Evolutionary conservation across 1,140 invertebrate genomes (phyloP).

Genomic region (Steinernema feltiae): DNA sequence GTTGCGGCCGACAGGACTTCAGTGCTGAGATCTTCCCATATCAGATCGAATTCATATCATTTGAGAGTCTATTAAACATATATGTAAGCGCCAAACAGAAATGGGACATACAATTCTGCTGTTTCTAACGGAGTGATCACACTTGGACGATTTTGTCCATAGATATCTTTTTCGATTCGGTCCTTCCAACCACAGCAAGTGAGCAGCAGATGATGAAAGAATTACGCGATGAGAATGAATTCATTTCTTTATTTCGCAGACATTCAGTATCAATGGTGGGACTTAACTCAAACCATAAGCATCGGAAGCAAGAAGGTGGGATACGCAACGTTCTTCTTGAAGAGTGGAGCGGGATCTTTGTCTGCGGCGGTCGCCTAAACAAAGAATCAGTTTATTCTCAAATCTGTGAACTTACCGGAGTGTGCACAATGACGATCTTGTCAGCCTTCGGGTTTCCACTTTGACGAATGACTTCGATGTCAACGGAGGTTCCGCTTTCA

Average conservation of each 20-base stretch:
- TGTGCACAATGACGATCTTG: slow-evolving; percentile 35
- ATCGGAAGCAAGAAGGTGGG: slow-evolving; percentile 15
- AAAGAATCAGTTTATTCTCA: not conserved
- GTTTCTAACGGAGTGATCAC: too few relatives aligned
- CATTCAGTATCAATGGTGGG: too few relatives aligned
- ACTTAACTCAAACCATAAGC: not conserved
- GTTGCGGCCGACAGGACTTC: slow-evolving; percentile 7
- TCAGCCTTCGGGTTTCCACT: slow-evolving; percentile 20
- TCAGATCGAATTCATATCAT: not conserved
- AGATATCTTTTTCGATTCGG: too few relatives aligned
- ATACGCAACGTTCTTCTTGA: slow-evolving; percentile 31
- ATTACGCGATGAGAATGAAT: too few relatives aligned
- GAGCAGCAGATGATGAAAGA: too few relatives aligned
- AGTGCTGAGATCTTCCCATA: not conserved
- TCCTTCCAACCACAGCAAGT: too few relatives aligned
- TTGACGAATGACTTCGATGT: slow-evolving; percentile 26
- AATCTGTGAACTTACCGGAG: slow-evolving; percentile 9
- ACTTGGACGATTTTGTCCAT: too few relatives aligned
- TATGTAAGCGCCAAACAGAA: too few relatives aligned
- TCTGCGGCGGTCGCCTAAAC: slow-evolving; percentile 27
- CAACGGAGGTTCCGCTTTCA: not conserved
- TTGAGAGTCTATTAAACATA: not conserved
- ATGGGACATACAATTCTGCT: too few relatives aligned
- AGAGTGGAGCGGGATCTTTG: slow-evolving; percentile 28
- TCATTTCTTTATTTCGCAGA: too few relatives aligned